Evolutionary conservation across 2,113 vertebrate species (phyloP).

Genomic region (Gracilinanus agilis): DNA sequence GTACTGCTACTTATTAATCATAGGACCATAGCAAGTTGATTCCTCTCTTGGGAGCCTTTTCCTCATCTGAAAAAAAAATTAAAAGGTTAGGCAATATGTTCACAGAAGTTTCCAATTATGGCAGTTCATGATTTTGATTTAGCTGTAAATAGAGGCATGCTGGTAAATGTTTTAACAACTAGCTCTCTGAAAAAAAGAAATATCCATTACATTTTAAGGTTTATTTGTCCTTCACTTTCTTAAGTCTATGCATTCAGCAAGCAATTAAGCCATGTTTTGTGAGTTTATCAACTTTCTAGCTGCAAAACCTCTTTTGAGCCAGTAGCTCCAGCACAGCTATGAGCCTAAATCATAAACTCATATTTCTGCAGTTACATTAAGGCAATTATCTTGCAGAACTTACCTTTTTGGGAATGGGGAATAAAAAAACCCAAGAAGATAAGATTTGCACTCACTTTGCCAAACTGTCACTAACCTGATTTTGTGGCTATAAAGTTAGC

Average conservation of each 20-base stretch:
- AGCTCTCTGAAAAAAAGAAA: constrained; percentile 1
- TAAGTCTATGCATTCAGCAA: not conserved
- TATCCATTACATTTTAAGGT: not conserved
- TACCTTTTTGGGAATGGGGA: not conserved
- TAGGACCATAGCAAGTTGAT: not conserved
- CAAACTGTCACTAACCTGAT: not conserved
- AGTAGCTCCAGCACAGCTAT: not conserved
- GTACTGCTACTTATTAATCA: not conserved
- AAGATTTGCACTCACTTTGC: not conserved
- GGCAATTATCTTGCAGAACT: constrained; percentile 16
- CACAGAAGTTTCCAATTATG: not conserved
- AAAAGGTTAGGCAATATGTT: not conserved
- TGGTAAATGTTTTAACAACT: not conserved
- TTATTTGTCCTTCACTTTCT: not conserved
- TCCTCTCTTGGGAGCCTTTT: not conserved
- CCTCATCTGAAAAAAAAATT: not conserved
- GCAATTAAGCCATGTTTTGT: not conserved
- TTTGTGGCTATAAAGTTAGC: not conserved
- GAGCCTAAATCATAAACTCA: not conserved
- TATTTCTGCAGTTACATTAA: not conserved
- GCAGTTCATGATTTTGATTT: not conserved
- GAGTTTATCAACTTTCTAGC: not conserved
- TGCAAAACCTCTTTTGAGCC: not conserved
- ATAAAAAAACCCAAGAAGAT: constrained; percentile 3
- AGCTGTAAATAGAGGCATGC: not conserved